phyloP scores from a whole-genome alignment of 2,113 vertebrate genomes.

The Ginglymostoma cirratum region DNA sequence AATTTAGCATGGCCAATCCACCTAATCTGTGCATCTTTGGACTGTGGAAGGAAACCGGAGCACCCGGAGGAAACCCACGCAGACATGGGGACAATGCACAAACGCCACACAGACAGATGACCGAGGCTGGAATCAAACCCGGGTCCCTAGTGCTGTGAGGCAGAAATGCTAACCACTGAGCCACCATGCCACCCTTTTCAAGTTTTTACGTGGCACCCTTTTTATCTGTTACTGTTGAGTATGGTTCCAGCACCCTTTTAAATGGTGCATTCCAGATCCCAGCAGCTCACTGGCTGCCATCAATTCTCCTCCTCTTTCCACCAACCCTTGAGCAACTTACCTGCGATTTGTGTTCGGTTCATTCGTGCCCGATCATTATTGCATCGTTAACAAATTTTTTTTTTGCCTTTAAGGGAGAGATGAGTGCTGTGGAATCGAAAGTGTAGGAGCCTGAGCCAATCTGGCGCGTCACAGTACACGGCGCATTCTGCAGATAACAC shows the following conservation, averaged over 20 bases:
- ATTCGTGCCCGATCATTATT: neutral
- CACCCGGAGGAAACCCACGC: no score
- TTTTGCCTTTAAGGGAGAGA: neutral
- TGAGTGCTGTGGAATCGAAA: neutral
- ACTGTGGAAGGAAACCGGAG: no score
- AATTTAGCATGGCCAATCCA: no score
- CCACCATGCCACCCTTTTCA: neutral
- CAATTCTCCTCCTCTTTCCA: neutral
- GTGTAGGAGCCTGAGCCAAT: neutral
- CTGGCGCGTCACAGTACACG: neutral
- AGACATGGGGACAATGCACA: no score
- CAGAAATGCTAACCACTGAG: no score
- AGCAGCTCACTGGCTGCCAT: neutral
- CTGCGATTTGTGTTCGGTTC: neutral
- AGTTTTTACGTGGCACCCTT: neutral
- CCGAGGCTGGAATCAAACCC: no score
- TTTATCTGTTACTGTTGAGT: neutral
- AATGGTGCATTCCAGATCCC: neutral
- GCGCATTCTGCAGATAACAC: neutral
- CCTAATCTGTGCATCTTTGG: no score
- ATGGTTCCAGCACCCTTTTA: neutral
- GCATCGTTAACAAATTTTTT: neutral
- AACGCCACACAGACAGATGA: no score
- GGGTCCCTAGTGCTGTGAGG: no score
- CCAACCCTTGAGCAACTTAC: neutral